phyloP scores from a whole-genome alignment of 2,888 invertebrate species.

The Heteropelma amictum region DNA sequence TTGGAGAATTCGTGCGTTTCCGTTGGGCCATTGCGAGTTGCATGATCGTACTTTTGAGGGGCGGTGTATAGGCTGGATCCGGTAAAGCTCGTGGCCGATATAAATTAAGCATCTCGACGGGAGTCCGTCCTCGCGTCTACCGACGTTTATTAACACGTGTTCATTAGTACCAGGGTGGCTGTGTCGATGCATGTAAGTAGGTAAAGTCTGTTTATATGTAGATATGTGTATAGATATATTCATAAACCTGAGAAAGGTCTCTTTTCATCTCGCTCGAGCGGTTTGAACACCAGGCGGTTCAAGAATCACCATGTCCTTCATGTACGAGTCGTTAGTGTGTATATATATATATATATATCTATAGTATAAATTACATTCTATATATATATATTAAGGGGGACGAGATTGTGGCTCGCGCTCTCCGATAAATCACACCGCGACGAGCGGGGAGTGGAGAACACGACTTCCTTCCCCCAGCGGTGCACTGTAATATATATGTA shows the following conservation, averaged over 20 bases:
- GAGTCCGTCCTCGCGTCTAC: slow-evolving; percentile 18
- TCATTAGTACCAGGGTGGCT: slow-evolving; percentile 45
- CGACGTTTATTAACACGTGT: slow-evolving; percentile 55
- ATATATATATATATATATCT: background rate
- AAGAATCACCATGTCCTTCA: slow-evolving; percentile 10
- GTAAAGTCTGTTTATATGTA: slow-evolving; percentile 27
- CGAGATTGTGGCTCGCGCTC: slow-evolving; percentile 42
- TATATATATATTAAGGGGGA: too few species aligned
- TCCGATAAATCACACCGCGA: slow-evolving; percentile 50
- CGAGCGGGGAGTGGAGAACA: background rate
- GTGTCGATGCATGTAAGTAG: slow-evolving; percentile 50
- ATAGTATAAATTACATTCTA: slow-evolving; percentile 16
- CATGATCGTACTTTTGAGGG: too few species aligned
- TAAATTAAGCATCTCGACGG: slow-evolving; percentile 47
- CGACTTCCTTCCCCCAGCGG: slow-evolving; percentile 27
- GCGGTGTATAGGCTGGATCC: background rate
- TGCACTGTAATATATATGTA: too few species aligned
- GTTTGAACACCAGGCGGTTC: slow-evolving; percentile 19
- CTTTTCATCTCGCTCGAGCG: slow-evolving; percentile 64
- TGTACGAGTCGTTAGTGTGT: background rate
- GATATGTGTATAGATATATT: background rate
- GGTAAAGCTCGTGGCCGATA: slow-evolving; percentile 34
- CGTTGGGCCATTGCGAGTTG: too few species aligned
- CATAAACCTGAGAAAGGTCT: slow-evolving; percentile 36
- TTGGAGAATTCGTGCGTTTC: too few species aligned